Conservation (phyloP, 2,797 vertebrate genomes). For the Girardinus metallicus region DNA sequence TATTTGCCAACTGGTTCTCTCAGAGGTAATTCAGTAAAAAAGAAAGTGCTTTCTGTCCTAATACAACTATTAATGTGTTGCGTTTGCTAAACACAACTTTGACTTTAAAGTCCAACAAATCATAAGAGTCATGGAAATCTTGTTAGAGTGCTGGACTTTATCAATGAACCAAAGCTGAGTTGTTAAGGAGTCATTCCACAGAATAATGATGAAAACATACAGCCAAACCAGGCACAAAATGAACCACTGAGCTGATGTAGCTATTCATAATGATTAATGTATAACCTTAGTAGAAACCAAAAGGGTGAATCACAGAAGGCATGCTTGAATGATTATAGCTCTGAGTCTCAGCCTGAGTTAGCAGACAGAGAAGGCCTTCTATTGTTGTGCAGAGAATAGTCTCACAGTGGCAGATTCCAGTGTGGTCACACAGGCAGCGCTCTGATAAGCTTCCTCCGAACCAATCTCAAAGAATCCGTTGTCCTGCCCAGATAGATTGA, state of each 20-base stretch:
- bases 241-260: not conserved
- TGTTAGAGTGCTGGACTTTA: not conserved
- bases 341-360: conserved; percentile 47
- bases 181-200: not conserved
- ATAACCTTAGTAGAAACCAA: conserved; percentile 3
- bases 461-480: conserved; percentile 67
- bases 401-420: conserved; percentile 67
- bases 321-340: conserved; percentile 31
- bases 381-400: conserved; percentile 73
- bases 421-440: conserved; percentile 57
- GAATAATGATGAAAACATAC: not conserved
- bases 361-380: conserved; percentile 64
- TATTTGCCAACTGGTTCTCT: not conserved
- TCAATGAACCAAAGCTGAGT: too few relatives aligned
- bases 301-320: conserved; percentile 31
- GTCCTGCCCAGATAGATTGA: conserved; percentile 49
- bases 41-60: not conserved
- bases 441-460: conserved; percentile 62
- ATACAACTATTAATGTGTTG: not conserved
- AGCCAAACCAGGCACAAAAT: not conserved
- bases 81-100: not conserved
- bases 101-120: not conserved
- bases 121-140: not conserved
- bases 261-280: conserved; percentile 28
- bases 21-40: not conserved